phyloP scores from a whole-genome alignment of 2,113 vertebrate genomes.

The Neolamprologus modestus region DNA sequence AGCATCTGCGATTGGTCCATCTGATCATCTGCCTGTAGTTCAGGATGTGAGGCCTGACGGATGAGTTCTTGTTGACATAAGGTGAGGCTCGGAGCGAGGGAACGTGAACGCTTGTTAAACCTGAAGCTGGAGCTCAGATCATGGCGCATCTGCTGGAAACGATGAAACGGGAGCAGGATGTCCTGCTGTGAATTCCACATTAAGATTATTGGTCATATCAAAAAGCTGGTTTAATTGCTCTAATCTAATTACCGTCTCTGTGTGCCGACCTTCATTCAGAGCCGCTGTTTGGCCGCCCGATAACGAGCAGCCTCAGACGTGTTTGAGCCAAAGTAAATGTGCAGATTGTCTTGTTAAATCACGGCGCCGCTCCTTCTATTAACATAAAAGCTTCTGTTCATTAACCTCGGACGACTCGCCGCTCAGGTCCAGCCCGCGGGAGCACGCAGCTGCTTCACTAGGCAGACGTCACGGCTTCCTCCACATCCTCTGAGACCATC shows the following conservation, averaged over 20 bases:
- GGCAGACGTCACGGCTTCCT: not conserved
- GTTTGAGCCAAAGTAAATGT: not conserved
- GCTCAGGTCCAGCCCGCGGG: not conserved
- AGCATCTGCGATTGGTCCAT: not conserved
- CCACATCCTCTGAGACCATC: not conserved
- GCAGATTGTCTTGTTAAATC: not conserved
- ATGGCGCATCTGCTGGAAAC: not conserved
- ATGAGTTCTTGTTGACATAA: not conserved
- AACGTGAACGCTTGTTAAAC: not conserved
- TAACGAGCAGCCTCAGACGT: not conserved
- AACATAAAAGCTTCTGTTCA: not conserved
- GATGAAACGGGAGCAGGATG: not conserved
- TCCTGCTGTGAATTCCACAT: not conserved
- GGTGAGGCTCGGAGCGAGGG: not conserved
- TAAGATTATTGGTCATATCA: not conserved
- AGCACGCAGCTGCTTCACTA: not conserved
- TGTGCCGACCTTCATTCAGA: not conserved
- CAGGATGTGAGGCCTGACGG: not conserved
- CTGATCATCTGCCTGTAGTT: not conserved
- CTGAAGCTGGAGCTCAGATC: not conserved
- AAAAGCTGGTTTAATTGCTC: not conserved
- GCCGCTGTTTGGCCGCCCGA: not conserved
- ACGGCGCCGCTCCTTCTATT: not conserved
- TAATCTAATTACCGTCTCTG: not conserved
- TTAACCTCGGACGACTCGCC: not conserved